Evolutionary conservation across 2,888 invertebrate species (phyloP).

Genomic region (Xestoiulus laeticollis): DNA sequence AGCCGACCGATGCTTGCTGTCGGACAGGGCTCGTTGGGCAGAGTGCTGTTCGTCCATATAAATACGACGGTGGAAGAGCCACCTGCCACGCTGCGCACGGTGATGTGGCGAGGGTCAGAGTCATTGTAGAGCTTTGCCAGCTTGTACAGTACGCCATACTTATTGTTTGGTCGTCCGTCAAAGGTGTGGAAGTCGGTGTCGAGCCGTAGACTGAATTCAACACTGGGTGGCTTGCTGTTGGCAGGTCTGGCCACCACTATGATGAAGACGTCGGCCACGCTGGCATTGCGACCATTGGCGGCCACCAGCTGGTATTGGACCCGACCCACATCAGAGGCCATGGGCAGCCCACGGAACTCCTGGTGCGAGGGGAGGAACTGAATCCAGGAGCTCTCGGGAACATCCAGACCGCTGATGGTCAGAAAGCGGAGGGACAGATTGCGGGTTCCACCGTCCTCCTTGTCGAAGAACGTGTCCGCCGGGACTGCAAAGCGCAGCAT

Average conservation of each 20-base stretch:
- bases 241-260: conserved; percentile 77
- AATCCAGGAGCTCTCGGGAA: conserved; percentile 80
- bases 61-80: conserved; percentile 64
- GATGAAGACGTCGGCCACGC: conserved; percentile 80
- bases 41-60: conserved; percentile 77
- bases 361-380: conserved; percentile 88
- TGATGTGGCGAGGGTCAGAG: conserved; percentile 75
- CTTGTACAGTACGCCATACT: conserved; percentile 84
- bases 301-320: conserved; percentile 79
- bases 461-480: conserved; percentile 89
- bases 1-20: conserved; percentile 76
- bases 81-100: conserved; percentile 74
- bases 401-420: conserved; percentile 75
- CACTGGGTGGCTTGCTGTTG: conserved; percentile 68
- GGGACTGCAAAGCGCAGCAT: conserved; percentile 83
- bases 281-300: conserved; percentile 77
- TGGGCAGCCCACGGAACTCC: conserved; percentile 87
- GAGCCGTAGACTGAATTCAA: conserved; percentile 83
- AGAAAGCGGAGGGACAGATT: conserved; percentile 77
- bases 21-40: conserved; percentile 78
- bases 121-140: conserved; percentile 81
- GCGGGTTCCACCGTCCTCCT: conserved; percentile 80
- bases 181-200: conserved; percentile 72
- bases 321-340: conserved; percentile 75
- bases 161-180: conserved; percentile 70